A percentile compares a stretch with the other conserved stretches of the same genome.
Evolutionary conservation across 1,140 invertebrate species (phyloP).

Genomic region (Drosophila arizonae): DNA sequence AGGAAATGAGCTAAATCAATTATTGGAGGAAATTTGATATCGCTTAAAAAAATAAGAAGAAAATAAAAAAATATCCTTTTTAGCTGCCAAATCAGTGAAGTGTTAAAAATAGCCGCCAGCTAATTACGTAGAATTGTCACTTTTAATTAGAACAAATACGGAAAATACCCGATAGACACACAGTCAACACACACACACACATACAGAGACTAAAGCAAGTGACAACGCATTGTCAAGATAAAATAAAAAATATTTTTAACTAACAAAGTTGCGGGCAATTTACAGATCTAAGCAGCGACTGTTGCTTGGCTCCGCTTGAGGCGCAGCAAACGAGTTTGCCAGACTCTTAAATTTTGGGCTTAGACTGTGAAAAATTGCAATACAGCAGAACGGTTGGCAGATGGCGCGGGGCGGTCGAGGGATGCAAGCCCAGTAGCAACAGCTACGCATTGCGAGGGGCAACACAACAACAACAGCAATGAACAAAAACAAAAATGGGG

Average conservation of each 20-base stretch:
- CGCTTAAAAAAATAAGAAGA: constrained; percentile 3
- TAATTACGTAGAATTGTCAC: constrained; percentile 81
- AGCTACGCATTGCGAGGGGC: constrained; percentile 4
- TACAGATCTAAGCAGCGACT: constrained; percentile 39
- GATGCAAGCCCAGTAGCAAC: constrained; percentile 48
- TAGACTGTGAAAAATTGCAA: constrained; percentile 61
- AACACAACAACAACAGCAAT: constrained; percentile 18
- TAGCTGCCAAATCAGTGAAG: constrained; percentile 49
- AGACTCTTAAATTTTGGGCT: constrained; percentile 68
- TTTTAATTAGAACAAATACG: constrained; percentile 78
- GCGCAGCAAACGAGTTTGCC: constrained; percentile 52
- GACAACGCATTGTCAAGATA: constrained; percentile 68
- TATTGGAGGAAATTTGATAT: constrained; percentile 65
- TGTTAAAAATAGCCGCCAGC: constrained; percentile 59
- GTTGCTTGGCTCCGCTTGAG: constrained; percentile 11
- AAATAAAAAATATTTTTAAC: constrained; percentile 55
- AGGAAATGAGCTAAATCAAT: constrained; percentile 49
- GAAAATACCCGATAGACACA: constrained; percentile 15
- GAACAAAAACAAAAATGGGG: not conserved
- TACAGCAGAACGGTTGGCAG: constrained; percentile 3
- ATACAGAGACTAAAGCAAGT: not conserved
- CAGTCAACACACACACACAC: constrained; percentile 4
- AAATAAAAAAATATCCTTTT: not conserved
- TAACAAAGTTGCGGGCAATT: constrained; percentile 59
- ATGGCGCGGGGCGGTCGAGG: not conserved